Evolutionary conservation across 2,113 vertebrate species (phyloP), one percentile per base, ranked within the genome.

Genomic region (Lepisosteus oculatus): DNA sequence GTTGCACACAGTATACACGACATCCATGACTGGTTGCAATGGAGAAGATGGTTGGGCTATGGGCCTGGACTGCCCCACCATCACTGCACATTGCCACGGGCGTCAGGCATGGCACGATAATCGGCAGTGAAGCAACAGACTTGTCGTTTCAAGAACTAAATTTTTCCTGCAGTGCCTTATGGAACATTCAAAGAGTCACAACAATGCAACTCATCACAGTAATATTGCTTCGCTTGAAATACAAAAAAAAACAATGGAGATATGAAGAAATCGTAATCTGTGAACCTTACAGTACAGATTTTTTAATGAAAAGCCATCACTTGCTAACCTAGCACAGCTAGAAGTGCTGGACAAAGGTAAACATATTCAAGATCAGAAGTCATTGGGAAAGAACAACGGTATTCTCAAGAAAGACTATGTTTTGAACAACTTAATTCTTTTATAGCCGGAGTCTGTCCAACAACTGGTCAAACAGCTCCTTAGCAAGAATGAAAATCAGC

Each of bases 131-230:
- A 93, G 93, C 93, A 93, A 96, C 91, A 92, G 94, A 94, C 94
- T 94, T 93, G 94, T 94, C 93, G 91, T 83, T 80, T 81, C 84
- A 95, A 91, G 93, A 95, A 93, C 89, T 90, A 90, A 80, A 87
- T 84, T 88, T 90, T 93, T 95, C 95, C 95, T 96, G 95, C 94
- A 97, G 97, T 99, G 97, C 97, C 97, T 99, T 99, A 99, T 90
- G 93, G 95, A 98, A 97, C 91, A 94, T 92, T 96, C 94, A 87
- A 91, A 91, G 93, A 96, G 91, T 97, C 88, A 90, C 88, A 91
- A 92, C 93, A 98, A 96, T 97, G 96, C 95, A 97, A 97, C 95
- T 92, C 94, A 94, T 94, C 93, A 94, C 88, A 75, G 92, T 92
- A 93, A 94, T 93, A 92, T 89, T 90, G 92, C 93, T 96, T 96